Evolutionary conservation across 2,113 vertebrate species (phyloP).

Genomic region (Festucalex cinctus): DNA sequence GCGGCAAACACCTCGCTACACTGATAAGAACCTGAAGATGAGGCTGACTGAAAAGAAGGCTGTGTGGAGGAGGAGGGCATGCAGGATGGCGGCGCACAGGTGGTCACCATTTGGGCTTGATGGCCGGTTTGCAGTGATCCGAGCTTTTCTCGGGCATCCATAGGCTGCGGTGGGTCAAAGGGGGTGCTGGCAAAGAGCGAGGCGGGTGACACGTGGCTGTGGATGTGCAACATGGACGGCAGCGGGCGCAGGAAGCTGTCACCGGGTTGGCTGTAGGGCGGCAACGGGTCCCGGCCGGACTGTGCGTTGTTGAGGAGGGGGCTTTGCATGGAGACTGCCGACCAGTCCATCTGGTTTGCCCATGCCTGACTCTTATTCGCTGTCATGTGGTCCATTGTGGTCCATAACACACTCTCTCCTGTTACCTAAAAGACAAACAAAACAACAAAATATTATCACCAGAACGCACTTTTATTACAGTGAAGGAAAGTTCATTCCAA

Average conservation of each 20-base stretch:
- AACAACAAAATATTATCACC: neutral
- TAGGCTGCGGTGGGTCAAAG: neutral
- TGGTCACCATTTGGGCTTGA: neutral
- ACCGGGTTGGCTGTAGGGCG: constrained; percentile 14
- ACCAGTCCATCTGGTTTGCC: constrained; percentile 41
- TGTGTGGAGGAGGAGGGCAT: neutral
- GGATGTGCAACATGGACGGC: constrained; percentile 12
- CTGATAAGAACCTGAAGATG: neutral
- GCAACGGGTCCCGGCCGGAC: constrained; percentile 23
- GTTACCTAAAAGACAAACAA: neutral
- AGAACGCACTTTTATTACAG: neutral
- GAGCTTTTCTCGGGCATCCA: neutral
- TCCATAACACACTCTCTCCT: constrained; percentile 11
- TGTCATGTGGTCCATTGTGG: constrained; percentile 43
- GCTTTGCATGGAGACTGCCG: constrained; percentile 26
- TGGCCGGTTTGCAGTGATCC: neutral
- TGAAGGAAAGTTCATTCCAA: neutral
- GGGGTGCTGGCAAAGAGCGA: constrained; percentile 16
- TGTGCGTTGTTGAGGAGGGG: constrained; percentile 1
- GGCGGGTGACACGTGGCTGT: constrained; percentile 12
- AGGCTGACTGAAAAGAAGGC: neutral
- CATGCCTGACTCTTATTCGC: constrained; percentile 38
- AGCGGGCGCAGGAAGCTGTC: constrained; percentile 24
- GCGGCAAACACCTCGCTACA: neutral
- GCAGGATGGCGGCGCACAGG: neutral